These are phyloP conservation scores for Onychomys leucogaster DNA, from an alignment of 2,797 vertebrate species.

Conservation along the genomic window DNA sequence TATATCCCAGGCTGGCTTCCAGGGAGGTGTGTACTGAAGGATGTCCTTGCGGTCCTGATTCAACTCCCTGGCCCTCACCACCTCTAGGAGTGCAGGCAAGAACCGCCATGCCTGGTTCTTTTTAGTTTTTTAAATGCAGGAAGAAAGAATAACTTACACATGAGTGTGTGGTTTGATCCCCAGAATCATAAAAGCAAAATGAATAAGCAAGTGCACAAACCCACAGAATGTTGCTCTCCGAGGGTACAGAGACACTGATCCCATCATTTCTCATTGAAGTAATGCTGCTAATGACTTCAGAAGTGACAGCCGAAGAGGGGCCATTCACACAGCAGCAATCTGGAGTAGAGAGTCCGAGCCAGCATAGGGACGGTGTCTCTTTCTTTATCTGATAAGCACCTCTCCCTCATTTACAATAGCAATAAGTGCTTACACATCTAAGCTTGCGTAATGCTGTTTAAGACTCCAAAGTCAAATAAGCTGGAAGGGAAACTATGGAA, in stretches of 20 bases:
- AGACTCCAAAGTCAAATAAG: constrained; percentile 17
- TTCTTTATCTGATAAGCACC: not conserved
- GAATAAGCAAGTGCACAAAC: not conserved
- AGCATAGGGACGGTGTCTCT: not conserved
- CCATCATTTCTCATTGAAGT: not conserved
- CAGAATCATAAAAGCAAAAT: not conserved
- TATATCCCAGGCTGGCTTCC: not conserved
- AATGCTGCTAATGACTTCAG: not conserved
- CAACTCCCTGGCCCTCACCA: not conserved
- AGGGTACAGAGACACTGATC: not conserved
- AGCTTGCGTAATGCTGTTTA: not conserved
- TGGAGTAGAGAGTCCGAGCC: not conserved
- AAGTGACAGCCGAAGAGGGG: not conserved
- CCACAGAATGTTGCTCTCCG: not conserved
- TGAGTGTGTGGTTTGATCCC: not conserved
- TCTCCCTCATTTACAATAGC: not conserved
- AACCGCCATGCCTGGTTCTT: not conserved
- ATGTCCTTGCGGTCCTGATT: not conserved
- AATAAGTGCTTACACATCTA: not conserved
- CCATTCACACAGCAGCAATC: not conserved
- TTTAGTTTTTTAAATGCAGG: not conserved
- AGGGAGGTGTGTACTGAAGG: not conserved
- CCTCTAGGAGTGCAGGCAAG: not conserved
- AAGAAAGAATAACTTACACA: not conserved
- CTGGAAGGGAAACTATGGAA: not conserved